Base-by-base conservation (phyloP, 2,797 vertebrate genomes). In the Botia kubotai region DNA sequence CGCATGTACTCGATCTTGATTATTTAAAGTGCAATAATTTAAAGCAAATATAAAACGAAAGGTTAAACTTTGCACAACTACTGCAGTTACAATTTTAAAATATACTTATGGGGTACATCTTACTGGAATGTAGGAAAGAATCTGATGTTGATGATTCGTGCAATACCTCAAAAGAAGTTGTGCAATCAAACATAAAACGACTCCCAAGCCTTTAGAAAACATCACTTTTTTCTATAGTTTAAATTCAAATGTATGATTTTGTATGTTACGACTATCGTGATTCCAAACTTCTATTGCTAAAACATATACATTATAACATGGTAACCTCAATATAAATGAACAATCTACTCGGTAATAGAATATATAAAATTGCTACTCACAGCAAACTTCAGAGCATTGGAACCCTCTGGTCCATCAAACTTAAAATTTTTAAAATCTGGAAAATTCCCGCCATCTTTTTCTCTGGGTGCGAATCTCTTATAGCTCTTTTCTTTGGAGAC, bases 401-500 rank as follows among this genome's bases (percentile, higher is more conserved):
- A 93, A 69, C 89, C 88, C 23, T 91, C 93, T 0, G 94, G 95
- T 36, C 92, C 93, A 14, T 91, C 87, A 86, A 95, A 94, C 80
- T 91, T 85, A 82, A 95, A 93, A 88, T 94, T 91, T 21, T 93
- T 89, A 8, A 95, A 94, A 87, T 93, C 93, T 1, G 89, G 87
- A 83, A 94, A 93, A 84, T 89, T 84, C 1, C 69, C 79, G 0
- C 50, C 21, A 70, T 84, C 86, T 14, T 85, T 86, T 77, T 16
- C 53, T 87, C 95, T 89, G 0, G 94, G 94, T 80, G 93, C 94
- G 67, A 96, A 96, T 83, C 95, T 92, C 89, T 73, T 88, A 87
- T 93, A 93, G 52, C 79, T 88, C 86, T 89, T 94, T 77, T 88
- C 75, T 81, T 90, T 87, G 8, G 93, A 93, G 75, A 83, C 83